Percentiles rank a stretch among this genome's conserved stretches.
Evolutionary conservation across 2,113 vertebrate species (phyloP).

Genomic region (Pteruthius melanotis): DNA sequence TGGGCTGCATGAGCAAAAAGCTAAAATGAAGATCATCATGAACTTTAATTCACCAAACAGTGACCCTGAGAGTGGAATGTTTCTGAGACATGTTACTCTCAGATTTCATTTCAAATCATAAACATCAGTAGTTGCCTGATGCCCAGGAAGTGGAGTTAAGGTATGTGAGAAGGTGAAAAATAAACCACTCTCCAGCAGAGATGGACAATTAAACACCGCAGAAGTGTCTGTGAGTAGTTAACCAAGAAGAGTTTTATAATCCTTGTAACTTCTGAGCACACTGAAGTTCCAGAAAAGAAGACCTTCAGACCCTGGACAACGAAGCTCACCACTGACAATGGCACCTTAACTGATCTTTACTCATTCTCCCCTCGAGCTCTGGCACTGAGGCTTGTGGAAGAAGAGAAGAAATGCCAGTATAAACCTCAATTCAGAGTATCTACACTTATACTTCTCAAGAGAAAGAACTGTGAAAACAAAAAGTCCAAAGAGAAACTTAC

Average conservation of each 20-base stretch:
- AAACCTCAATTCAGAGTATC: background rate
- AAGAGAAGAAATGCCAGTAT: background rate
- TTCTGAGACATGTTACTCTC: background rate
- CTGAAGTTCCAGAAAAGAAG: background rate
- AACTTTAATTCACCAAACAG: background rate
- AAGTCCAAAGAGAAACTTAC: background rate
- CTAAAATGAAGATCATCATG: background rate
- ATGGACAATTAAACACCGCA: background rate
- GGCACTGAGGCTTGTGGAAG: background rate
- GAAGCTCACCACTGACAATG: background rate
- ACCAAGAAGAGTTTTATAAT: background rate
- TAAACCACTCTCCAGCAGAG: background rate
- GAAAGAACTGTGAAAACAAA: background rate
- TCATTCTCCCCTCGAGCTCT: background rate
- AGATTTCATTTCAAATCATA: background rate
- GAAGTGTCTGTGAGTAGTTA: background rate
- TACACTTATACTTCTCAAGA: background rate
- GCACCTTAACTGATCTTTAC: background rate
- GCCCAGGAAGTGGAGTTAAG: background rate
- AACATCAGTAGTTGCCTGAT: background rate
- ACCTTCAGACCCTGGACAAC: background rate
- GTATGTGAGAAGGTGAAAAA: background rate
- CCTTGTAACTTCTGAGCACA: background rate
- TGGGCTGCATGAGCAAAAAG: background rate
- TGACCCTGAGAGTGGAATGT: background rate